A percentile compares a stretch with the other conserved stretches of the same genome.
Conservation (phyloP, 2,113 vertebrate genomes). For the Chamaetylas fuelleborni region DNA sequence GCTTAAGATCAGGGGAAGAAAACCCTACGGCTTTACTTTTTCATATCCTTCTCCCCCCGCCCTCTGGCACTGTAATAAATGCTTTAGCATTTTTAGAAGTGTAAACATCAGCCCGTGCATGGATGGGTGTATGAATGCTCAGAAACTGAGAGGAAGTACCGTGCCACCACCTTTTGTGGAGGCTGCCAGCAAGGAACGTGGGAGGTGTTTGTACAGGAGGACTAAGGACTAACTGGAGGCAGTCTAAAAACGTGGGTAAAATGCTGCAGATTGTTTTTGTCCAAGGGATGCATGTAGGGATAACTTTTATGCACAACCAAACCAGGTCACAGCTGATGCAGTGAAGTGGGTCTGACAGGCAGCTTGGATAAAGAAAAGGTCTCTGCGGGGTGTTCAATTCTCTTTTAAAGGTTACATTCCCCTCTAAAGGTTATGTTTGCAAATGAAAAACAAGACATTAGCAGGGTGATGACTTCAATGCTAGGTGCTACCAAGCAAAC, state of each 20-base stretch:
- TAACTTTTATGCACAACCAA: neutral
- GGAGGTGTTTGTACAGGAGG: neutral
- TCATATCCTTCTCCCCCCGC: fast-evolving
- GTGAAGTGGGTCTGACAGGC: neutral
- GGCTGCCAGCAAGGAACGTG: neutral
- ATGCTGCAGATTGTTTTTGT: neutral
- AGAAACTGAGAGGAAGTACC: neutral
- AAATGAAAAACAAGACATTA: neutral
- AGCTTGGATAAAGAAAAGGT: neutral
- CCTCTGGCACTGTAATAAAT: neutral
- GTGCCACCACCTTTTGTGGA: neutral
- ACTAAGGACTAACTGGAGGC: neutral
- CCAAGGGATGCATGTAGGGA: neutral
- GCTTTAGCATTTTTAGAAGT: neutral
- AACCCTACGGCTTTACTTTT: neutral
- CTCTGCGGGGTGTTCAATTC: neutral
- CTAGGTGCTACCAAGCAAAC: neutral
- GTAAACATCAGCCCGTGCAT: neutral
- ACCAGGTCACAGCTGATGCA: neutral
- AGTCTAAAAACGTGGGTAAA: neutral
- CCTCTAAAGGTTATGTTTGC: constrained; percentile 31
- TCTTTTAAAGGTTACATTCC: constrained; percentile 40
- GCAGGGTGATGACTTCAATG: neutral
- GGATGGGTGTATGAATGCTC: fast-evolving
- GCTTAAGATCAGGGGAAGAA: neutral